Evolutionary conservation across 2,113 vertebrate species (phyloP), one percentile per base, ranked within the genome.

Genomic region (Boulengerochromis microlepis): DNA sequence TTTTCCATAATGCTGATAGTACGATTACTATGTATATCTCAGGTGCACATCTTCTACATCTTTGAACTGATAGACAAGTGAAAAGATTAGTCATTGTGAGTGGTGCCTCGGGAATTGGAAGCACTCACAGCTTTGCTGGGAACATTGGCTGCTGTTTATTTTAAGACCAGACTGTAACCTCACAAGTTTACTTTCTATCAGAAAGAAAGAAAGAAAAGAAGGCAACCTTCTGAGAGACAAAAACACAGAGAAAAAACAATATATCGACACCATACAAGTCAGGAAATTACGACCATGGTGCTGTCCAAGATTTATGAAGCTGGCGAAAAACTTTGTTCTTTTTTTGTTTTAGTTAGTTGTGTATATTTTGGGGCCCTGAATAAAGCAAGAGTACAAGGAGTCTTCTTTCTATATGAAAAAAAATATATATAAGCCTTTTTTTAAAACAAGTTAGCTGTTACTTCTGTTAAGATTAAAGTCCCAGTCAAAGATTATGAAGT

Each of bases 121-220:
- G 86, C 29, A 78, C 71, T 91, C 57, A 6, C 31, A n/a, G 38
- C 47, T 81, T 83, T 85, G 69, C 74, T 42, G 29, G 35, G 57
- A 76, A 61, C 19, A n/a, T 81, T 24, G 22, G 45, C 56, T 84
- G 50, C 45, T 31, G 19, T 88, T 91, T 90, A 84, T 89, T 88
- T 87, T 84, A 61, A 93, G 89, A 74, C 29, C 35, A 71, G 19
- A 84, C 86, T 90, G 42, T 84, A 85, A 90, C 89, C 78, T 83
- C 64, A 69, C 74, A 52, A 47, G 57, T 80, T 86, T 84, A 26
- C 45, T 64, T 61, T 57, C 64, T 81, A 81, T 85, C 9, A 76
- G 24, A 50, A 76, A 50, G 42, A 47, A 76, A 50, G 42, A 47
- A 90, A 59, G 13, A 82, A 87, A 85, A 87, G 78, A 87, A 87